Percentiles rank a stretch among this genome's conserved stretches.
Evolutionary conservation across 2,888 invertebrate genomes (phyloP).

Genomic region (Philopedon plagiatum): DNA sequence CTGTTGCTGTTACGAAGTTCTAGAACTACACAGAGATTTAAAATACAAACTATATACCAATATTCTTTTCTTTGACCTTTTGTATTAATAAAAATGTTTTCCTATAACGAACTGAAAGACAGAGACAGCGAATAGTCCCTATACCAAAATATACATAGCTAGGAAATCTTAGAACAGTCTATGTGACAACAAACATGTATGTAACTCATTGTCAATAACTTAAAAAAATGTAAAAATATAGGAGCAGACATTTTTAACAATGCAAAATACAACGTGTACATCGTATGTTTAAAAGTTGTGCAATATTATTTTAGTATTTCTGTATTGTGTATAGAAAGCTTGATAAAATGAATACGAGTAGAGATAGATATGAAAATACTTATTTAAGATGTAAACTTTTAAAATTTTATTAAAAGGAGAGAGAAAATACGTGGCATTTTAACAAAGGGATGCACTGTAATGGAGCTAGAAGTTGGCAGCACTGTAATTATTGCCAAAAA

Average conservation of each 20-base stretch:
- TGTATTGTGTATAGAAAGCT: slow-evolving; percentile 33
- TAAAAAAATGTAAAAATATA: slow-evolving; percentile 23
- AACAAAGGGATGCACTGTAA: neutral
- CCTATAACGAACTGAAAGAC: too few relatives aligned
- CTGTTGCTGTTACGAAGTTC: too few relatives aligned
- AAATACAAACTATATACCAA: too few relatives aligned
- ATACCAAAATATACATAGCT: slow-evolving; percentile 8
- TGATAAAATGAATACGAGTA: slow-evolving; percentile 21
- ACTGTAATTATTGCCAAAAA: neutral
- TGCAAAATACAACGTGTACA: slow-evolving; percentile 15
- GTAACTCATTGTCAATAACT: slow-evolving; percentile 23
- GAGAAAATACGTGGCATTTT: slow-evolving; percentile 7
- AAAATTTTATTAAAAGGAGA: neutral
- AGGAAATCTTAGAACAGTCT: slow-evolving; percentile 12
- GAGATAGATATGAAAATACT: slow-evolving; percentile 5
- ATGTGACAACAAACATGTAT: slow-evolving; percentile 17
- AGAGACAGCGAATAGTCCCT: neutral
- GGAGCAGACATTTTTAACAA: slow-evolving; percentile 22
- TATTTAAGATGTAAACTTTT: neutral
- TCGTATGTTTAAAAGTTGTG: slow-evolving; percentile 4
- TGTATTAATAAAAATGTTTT: too few relatives aligned
- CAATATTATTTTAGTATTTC: slow-evolving; percentile 1
- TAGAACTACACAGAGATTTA: too few relatives aligned
- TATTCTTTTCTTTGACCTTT: too few relatives aligned
- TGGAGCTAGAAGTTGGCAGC: neutral